Evolutionary conservation across 2,113 vertebrate species (phyloP), one percentile per base, ranked within the genome.

Genomic region (Xyrauchen texanus): DNA sequence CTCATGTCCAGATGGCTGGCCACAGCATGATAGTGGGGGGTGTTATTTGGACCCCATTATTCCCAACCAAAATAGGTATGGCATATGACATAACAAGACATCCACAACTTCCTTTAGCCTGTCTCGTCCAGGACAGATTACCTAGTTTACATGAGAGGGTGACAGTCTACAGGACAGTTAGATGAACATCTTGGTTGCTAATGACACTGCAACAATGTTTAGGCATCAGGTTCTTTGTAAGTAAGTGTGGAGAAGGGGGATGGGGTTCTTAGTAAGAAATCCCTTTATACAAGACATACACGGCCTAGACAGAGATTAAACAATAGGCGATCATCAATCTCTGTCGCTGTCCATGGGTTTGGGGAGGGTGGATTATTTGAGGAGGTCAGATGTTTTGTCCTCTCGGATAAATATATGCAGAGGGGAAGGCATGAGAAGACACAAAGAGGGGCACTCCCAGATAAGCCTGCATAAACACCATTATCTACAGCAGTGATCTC

Each of bases 291-390:
- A 47, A 46, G 63, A 5, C 53, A n/a, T 57, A 44, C 51, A 57
- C 81, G 60, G 52, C 80, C 76, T 76, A 83, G 87, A 85, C 60
- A 79, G 82, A 87, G 84, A 84, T 84, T 67, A 87, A 86, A 91
- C 90, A 90, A 91, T 85, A 81, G 85, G 72, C 81, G 75, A 64
- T 85, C 86, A 90, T 90, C 88, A 89, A 85, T 91, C 90, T 89
- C 86, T 91, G 88, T 87, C 89, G 87, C 70, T 72, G 16, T 60
- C 82, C 84, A 83, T 68, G 60, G 71, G 45, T 72, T 62, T 68
- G 71, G 69, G 79, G 21, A 34, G 87, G 83, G 34, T 52, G 4
- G 6, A 42, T 49, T 57, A 71, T 76, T 76, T 69, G 76, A 63
- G 69, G 52, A 53, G 85, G 80, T 84, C 84, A 84, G 52, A 66